Evolutionary conservation across 2,113 vertebrate species (phyloP).

Genomic region (Hyperopisus bebe): DNA sequence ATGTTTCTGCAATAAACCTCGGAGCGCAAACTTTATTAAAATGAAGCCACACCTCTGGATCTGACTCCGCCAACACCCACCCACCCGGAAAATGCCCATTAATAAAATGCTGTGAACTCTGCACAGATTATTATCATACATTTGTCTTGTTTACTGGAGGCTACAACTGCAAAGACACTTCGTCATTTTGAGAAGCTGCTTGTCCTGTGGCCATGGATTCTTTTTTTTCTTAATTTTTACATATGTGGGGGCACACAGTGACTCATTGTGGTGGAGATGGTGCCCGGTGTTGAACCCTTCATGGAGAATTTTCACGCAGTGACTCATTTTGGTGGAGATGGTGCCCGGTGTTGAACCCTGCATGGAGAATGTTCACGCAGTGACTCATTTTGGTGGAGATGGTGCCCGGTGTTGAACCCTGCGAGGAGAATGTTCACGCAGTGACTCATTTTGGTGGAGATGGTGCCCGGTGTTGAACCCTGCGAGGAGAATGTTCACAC

Average conservation of each 20-base stretch:
- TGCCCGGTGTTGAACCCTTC: neutral
- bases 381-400: neutral
- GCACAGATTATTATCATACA: conserved; percentile 24
- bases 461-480: neutral
- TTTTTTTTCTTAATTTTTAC: neutral
- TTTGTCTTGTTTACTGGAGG: conserved; percentile 30
- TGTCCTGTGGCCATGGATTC: neutral
- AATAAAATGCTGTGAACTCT: conserved; percentile 29
- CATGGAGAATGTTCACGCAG: neutral
- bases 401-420: neutral
- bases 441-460: neutral
- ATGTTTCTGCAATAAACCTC: conserved; percentile 2
- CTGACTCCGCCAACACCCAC: conserved; percentile 26
- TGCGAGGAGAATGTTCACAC: neutral
- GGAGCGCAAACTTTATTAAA: conserved; percentile 35
- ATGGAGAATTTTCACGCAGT: neutral
- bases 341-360: neutral
- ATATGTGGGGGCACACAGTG: neutral
- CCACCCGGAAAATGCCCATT: conserved; percentile 25
- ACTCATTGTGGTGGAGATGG: neutral
- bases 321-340: neutral
- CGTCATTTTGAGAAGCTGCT: conserved; percentile 12
- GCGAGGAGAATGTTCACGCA: neutral
- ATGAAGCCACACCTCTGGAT: conserved; percentile 28
- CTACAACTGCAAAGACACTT: conserved; percentile 10